Base-by-base conservation (phyloP, 2,797 vertebrate species). In the Melanotaenia trifasciata region DNA sequence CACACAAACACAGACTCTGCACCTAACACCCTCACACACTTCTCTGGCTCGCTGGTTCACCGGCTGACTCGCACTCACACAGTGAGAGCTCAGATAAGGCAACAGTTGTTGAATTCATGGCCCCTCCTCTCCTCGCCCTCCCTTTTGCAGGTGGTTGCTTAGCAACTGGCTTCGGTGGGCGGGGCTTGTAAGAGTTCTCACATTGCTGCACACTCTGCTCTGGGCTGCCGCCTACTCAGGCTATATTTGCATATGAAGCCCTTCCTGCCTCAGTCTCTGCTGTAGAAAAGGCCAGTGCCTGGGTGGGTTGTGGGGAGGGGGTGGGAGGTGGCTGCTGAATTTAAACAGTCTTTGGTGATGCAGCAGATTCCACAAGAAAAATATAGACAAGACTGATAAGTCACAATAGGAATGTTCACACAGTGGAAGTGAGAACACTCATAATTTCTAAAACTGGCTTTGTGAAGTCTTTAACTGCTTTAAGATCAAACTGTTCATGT, bases 81-180 rank as follows among this genome's bases (percentile, higher is more conserved):
- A 84, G 59, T 72, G 62, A 81, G 82, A 77, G 84, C 85, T 78
- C 81, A 66, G 87, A 88, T 89, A 90, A 84, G 92, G 90, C 92
- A 93, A 94, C 93, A 94, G 90, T 94, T 93, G 91, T 90, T 90
- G 90, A 85, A 90, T 88, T 84, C 78, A 86, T 38, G 69, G 89
- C 81, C 81, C 85, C 91, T 81, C 92, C 92, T 73, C 70, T 18
- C 24, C 59, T 30, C 50, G 20, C 51, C 68, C 71, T n/a, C 81
- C 70, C 45, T 40, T 32, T 83, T 66, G 79, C 64, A 47, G 73
- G 64, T 56, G 70, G 93, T 94, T 79, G 88, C 93, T 30, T 77
- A 83, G 94, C 88, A 93, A 94, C 94, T 92, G 77, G 84, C 84
- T 86, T 89, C 69, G 59, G 86, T 89, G 85, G 93, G 93, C 85